Conservation (phyloP, 2,113 vertebrate species). For the Indicator maculatus region DNA sequence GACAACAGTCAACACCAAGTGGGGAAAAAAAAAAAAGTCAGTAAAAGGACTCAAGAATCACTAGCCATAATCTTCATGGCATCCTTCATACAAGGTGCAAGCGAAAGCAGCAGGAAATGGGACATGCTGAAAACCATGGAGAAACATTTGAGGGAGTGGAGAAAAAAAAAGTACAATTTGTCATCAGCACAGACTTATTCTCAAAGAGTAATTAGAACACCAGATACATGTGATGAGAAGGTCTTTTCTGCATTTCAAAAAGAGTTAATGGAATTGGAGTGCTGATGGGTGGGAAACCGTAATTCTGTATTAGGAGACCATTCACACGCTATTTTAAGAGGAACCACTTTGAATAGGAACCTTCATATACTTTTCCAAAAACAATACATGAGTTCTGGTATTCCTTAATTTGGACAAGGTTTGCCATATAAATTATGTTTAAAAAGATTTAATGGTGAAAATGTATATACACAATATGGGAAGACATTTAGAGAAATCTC, state of each 20-base stretch:
- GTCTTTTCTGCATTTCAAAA: neutral
- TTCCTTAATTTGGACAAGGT: neutral
- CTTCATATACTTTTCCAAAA: neutral
- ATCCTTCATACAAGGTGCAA: slow-evolving; percentile 12
- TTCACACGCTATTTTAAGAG: neutral
- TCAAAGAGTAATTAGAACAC: neutral
- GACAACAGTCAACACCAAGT: neutral
- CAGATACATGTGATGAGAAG: neutral
- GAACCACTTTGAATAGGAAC: neutral
- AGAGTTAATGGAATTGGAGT: neutral
- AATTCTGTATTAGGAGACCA: neutral
- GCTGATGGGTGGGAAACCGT: neutral
- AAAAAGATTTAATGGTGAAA: neutral
- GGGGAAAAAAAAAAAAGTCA: neutral
- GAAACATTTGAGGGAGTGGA: neutral
- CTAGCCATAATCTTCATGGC: neutral
- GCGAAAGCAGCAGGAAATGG: neutral
- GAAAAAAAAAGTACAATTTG: neutral
- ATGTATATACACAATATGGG: neutral
- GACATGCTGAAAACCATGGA: neutral
- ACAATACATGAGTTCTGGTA: neutral
- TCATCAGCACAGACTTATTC: neutral
- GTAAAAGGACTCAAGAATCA: neutral
- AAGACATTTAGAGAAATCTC: neutral
- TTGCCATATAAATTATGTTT: neutral